Base-by-base conservation (phyloP, 2,113 vertebrate species). In the Nicator chloris region DNA sequence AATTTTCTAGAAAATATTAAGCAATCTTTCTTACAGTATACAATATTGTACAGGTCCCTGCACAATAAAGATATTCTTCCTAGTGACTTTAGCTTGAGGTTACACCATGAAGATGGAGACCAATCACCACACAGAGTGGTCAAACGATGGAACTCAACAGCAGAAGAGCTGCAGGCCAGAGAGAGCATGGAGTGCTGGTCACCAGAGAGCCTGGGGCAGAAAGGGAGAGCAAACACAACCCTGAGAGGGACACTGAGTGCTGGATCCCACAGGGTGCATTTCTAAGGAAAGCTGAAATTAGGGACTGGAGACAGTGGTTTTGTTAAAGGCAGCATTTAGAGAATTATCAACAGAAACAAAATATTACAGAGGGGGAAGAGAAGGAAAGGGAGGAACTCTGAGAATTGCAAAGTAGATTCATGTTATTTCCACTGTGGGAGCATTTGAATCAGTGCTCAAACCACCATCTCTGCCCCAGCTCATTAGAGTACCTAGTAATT, bases 271-370 rank as follows among this genome's bases (percentile, higher is more conserved):
- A 70, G 44, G 31, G 24, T 86, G 2, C n/a, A 64, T 86, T 83
- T 80, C 79, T 56, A 45, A 88, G 82, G 59, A 90, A 96, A 94
- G 60, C 35, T 80, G 82, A 80, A 93, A 94, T 92, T 63, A 92
- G 56, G 39, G 89, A 63, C 68, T 91, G 82, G 87, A 10, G 8
- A 85, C 84, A 76, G 93, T 69, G 94, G 75, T 23, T 93, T 96
- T 96, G 88, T 65, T 50, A 64, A 95, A 94, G 90, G 88, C 50
- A 78, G 70, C 68, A 70, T 77, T 97, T 93, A 95, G 50, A 92
- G 71, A 85, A 39, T 91, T 88, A 90, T 68, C 76, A 91, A 90
- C 91, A 91, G 85, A 85, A 94, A 80, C 33, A 95, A 92, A 93
- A 82, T 70, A 93, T 2, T 64, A 33, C 39, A 68, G 63, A 85